A percentile compares a stretch with the other conserved stretches of the same genome.
Conservation (phyloP, 2,797 vertebrate genomes). For the Gymnothorax reevesii region DNA sequence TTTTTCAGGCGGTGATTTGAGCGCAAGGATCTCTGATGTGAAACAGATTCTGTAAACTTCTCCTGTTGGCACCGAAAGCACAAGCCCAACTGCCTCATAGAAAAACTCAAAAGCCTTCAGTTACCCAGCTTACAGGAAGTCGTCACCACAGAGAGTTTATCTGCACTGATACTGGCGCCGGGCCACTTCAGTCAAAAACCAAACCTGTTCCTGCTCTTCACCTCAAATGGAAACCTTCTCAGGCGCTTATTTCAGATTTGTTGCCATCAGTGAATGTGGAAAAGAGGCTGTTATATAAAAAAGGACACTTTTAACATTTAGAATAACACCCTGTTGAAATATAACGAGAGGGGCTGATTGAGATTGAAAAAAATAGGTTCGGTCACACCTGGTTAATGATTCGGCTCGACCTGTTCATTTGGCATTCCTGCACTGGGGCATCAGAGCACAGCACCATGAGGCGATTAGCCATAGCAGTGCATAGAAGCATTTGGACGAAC, state of each 20-base stretch:
- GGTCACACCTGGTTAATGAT: conserved; percentile 36
- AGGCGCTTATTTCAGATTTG: background rate
- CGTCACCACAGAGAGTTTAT: background rate
- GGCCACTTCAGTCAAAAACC: background rate
- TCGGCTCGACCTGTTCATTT: conserved; percentile 65
- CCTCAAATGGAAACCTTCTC: background rate
- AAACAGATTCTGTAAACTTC: conserved; percentile 3
- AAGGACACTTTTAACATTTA: background rate
- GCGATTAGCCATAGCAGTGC: background rate
- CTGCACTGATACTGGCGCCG: background rate
- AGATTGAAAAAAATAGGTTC: background rate
- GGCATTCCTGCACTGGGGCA: conserved; percentile 49
- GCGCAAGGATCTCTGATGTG: background rate
- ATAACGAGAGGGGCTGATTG: background rate
- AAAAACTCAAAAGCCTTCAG: background rate
- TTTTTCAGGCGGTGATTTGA: background rate
- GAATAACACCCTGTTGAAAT: background rate
- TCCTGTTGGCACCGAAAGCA: background rate
- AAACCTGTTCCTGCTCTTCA: background rate
- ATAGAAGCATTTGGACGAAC: conserved; percentile 5
- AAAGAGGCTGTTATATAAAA: background rate
- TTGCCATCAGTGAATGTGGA: background rate
- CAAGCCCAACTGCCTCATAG: background rate
- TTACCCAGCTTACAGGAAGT: background rate
- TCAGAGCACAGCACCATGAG: conserved; percentile 38